Percentiles rank a stretch among this genome's conserved stretches.
These are phyloP conservation scores for Cylindroiulus punctatus DNA, from an alignment of 2,888 invertebrate species.

Conservation along the genomic window DNA sequence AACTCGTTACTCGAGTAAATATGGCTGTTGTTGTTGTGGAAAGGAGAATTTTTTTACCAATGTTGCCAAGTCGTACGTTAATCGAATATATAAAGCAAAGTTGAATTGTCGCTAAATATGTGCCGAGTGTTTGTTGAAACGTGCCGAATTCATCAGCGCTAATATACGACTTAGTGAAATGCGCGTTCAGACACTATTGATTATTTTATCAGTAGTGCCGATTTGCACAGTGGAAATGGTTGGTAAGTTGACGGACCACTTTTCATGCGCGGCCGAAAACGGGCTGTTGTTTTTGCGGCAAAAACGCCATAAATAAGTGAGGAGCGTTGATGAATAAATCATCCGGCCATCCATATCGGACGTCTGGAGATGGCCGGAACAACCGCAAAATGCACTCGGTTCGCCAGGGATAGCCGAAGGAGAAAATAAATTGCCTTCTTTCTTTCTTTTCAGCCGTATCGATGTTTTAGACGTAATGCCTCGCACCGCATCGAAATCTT, in stretches of 20 bases:
- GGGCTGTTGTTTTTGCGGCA: not conserved
- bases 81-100: not conserved
- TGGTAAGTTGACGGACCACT: not conserved
- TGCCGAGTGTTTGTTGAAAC: too few relatives aligned
- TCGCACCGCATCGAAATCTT: not conserved
- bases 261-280: not conserved
- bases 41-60: not conserved
- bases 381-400: not conserved
- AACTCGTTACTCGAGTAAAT: too few relatives aligned
- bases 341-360: not conserved
- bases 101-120: too few relatives aligned
- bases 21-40: not conserved
- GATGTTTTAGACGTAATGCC: not conserved
- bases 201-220: not conserved
- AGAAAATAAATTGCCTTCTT: not conserved
- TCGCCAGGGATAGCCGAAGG: not conserved
- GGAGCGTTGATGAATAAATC: slow-evolving; percentile 16
- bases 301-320: slow-evolving; percentile 10
- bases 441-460: not conserved
- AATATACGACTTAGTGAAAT: too few relatives aligned
- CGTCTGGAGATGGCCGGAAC: not conserved
- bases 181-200: too few relatives aligned
- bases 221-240: not conserved
- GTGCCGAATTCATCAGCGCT: too few relatives aligned
- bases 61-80: slow-evolving; percentile 24